These are phyloP conservation scores for Mesorhabditis spiculigera DNA, from an alignment of 2,888 invertebrate species.

Conservation along the genomic window DNA sequence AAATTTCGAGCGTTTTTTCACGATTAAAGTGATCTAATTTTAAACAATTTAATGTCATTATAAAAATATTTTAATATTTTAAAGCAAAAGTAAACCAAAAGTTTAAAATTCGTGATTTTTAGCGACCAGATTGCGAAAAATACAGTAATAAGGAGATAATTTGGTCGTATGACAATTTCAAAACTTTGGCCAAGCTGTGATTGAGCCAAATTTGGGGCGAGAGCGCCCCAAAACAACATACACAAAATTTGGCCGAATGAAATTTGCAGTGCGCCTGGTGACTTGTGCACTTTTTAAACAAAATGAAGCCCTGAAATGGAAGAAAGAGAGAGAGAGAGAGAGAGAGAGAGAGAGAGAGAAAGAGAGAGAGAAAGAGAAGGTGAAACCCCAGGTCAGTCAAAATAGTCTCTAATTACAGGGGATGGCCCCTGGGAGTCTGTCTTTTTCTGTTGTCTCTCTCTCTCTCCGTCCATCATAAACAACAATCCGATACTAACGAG, in stretches of 20 bases:
- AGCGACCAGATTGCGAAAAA: no score
- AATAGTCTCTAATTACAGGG: not conserved
- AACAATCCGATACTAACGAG: no score
- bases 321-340: no score
- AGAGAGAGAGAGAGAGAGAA: conserved; percentile 5
- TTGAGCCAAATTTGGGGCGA: no score
- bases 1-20: conserved; percentile 15
- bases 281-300: conserved; percentile 14
- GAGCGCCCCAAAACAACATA: not conserved
- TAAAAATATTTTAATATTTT: no score
- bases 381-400: not conserved
- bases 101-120: no score
- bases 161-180: no score
- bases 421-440: not conserved
- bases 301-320: not conserved
- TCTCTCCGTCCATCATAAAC: not conserved
- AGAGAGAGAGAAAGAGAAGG: not conserved
- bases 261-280: not conserved
- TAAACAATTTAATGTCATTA: no score
- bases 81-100: no score
- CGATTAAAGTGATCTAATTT: no score
- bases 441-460: not conserved
- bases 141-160: no score
- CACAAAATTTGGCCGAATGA: not conserved
- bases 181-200: no score